phyloP scores from a whole-genome alignment of 2,888 invertebrate species.

The Chrysolina haemoptera region DNA sequence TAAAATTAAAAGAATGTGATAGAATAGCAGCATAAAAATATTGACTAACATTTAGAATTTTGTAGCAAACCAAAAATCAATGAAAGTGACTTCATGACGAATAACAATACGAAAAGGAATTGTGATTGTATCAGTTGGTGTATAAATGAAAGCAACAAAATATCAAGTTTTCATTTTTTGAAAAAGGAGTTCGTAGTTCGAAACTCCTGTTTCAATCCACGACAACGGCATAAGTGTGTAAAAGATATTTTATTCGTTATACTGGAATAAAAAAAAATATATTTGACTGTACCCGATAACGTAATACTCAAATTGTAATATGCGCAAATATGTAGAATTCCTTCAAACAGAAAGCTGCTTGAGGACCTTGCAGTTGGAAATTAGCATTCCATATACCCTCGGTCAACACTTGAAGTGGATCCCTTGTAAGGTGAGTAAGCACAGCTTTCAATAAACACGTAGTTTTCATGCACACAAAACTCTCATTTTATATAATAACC shows the following conservation, averaged over 20 bases:
- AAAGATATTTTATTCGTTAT: background rate
- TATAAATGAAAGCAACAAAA: background rate
- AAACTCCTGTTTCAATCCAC: too few species aligned
- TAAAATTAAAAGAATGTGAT: conserved; percentile 47
- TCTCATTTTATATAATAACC: too few species aligned
- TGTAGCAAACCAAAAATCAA: background rate
- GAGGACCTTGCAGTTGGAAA: conserved; percentile 24
- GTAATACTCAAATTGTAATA: conserved; percentile 1
- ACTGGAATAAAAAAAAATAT: conserved; percentile 14
- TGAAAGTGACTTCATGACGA: conserved; percentile 14
- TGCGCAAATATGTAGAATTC: conserved; percentile 7
- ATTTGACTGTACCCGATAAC: conserved; percentile 13
- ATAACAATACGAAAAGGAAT: background rate
- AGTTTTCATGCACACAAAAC: background rate
- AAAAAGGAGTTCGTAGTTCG: too few species aligned
- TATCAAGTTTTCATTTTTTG: background rate
- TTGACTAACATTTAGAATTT: conserved; percentile 18
- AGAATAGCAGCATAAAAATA: conserved; percentile 43
- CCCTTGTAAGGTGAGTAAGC: background rate
- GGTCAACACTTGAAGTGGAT: conserved; percentile 30
- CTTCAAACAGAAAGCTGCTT: conserved; percentile 1
- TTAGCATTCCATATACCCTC: conserved; percentile 23
- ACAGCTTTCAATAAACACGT: background rate
- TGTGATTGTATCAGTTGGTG: background rate
- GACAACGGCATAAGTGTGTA: too few species aligned